Evolutionary conservation across 1,140 invertebrate genomes (phyloP).

Genomic region (Cephus cinctus): DNA sequence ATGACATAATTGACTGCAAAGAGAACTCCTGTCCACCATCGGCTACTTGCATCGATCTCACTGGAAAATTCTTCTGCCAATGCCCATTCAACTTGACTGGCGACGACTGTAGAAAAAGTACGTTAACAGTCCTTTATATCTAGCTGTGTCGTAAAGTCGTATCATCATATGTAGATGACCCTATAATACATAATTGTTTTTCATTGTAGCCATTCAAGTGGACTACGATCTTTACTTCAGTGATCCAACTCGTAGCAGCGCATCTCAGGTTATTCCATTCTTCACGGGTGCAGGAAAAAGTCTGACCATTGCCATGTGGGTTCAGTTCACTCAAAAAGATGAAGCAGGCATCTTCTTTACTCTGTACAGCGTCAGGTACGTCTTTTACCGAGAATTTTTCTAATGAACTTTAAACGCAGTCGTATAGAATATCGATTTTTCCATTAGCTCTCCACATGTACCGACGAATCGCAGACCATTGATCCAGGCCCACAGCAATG

Average conservation of each 20-base stretch:
- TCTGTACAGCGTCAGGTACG: slow-evolving; percentile 80
- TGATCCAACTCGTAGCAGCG: slow-evolving; percentile 83
- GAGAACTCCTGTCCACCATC: slow-evolving; percentile 93
- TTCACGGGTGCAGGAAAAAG: slow-evolving; percentile 72
- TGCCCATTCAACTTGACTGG: slow-evolving; percentile 96
- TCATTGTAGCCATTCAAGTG: slow-evolving; percentile 81
- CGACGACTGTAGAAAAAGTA: slow-evolving; percentile 93
- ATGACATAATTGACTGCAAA: slow-evolving; percentile 90
- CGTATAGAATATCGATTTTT: not conserved
- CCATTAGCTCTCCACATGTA: slow-evolving; percentile 72
- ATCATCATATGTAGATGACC: not conserved
- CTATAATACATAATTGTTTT: too few relatives aligned
- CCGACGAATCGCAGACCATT: slow-evolving; percentile 76
- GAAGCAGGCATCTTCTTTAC: slow-evolving; percentile 93
- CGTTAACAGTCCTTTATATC: slow-evolving; percentile 4
- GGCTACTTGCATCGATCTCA: slow-evolving; percentile 91
- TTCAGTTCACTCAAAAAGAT: slow-evolving; percentile 88
- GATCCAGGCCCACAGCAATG: slow-evolving; percentile 86
- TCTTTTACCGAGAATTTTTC: too few relatives aligned
- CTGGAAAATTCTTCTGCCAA: slow-evolving; percentile 90
- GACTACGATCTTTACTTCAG: slow-evolving; percentile 96
- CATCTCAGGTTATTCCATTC: slow-evolving; percentile 88
- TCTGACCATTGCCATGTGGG: slow-evolving; percentile 92
- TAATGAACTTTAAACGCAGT: not conserved
- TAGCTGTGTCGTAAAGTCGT: not conserved